A percentile compares a stretch with the other conserved stretches of the same genome.
These are phyloP conservation scores for Channa maculata DNA, from an alignment of 2,113 vertebrate genomes.

Conservation along the genomic window DNA sequence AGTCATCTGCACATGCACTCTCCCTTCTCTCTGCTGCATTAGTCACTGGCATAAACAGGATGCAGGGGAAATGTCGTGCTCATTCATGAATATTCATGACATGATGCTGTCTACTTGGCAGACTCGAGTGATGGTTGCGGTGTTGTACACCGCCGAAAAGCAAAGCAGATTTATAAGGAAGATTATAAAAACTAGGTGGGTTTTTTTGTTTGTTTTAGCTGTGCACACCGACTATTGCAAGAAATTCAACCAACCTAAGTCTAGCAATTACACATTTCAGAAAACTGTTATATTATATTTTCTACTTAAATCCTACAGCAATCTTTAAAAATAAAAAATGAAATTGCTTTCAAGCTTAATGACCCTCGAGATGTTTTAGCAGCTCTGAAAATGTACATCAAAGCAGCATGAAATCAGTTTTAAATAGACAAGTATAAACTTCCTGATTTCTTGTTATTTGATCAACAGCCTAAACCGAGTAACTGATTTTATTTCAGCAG, in stretches of 20 bases:
- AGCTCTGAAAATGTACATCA: constrained; percentile 13
- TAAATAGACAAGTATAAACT: not conserved
- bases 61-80: constrained; percentile 78
- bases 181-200: constrained; percentile 43
- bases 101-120: constrained; percentile 73
- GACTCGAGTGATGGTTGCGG: constrained; percentile 67
- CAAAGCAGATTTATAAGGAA: constrained; percentile 55
- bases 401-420: constrained; percentile 13
- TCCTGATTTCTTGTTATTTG: constrained; percentile 34
- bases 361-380: constrained; percentile 8
- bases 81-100: constrained; percentile 82
- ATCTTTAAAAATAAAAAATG: not conserved
- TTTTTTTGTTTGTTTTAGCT: constrained; percentile 54
- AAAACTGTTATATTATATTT: constrained; percentile 11
- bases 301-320: not conserved
- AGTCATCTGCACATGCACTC: constrained; percentile 62
- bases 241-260: constrained; percentile 22
- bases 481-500: constrained; percentile 34
- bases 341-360: constrained; percentile 14
- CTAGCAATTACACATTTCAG: not conserved
- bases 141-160: constrained; percentile 61
- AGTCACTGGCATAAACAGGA: constrained; percentile 79
- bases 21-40: constrained; percentile 65
- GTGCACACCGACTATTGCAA: constrained; percentile 21
- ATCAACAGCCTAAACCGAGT: constrained; percentile 48